Percentiles rank a stretch among this genome's conserved stretches.
Evolutionary conservation across 30 jellyfish, hydroid and myxozoan genomes (phyloP).

Genomic region (Cassiopea xamachana): DNA sequence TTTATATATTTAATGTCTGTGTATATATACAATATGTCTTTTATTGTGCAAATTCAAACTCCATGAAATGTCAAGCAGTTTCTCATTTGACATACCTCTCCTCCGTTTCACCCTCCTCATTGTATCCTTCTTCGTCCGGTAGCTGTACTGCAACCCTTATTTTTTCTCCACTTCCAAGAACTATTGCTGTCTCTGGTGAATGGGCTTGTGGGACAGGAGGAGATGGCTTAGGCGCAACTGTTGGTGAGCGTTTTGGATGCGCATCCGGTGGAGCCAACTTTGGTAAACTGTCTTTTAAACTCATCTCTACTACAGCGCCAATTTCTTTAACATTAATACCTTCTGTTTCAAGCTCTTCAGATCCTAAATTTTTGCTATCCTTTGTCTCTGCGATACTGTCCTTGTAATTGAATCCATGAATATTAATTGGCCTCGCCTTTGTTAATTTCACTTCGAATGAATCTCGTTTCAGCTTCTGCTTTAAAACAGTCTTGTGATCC

Average conservation of each 20-base stretch:
- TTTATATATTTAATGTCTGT: too few species aligned
- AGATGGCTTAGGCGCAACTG: conserved; percentile 8
- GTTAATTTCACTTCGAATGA: conserved; percentile 2
- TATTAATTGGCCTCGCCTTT: conserved; percentile 14
- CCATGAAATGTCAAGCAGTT: too few species aligned
- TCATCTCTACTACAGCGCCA: neutral
- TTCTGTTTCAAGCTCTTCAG: neutral
- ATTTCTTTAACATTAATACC: neutral
- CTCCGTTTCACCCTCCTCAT: conserved; percentile 1
- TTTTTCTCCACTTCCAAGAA: conserved; percentile 21
- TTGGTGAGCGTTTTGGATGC: neutral
- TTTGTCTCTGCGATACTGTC: neutral
- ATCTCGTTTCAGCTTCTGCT: neutral
- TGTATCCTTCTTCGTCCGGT: neutral
- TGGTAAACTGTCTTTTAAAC: neutral
- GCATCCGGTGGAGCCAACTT: neutral
- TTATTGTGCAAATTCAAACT: too few species aligned
- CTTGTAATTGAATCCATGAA: neutral
- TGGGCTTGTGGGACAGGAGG: conserved; percentile 9
- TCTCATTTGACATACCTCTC: conserved; percentile 14
- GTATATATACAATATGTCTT: too few species aligned
- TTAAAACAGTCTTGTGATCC: neutral
- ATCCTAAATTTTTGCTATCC: neutral
- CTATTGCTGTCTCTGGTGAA: conserved; percentile 1
- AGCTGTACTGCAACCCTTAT: conserved; percentile 13